phyloP scores from a whole-genome alignment of 2,797 vertebrate genomes.

The Bradypodion pumilum region DNA sequence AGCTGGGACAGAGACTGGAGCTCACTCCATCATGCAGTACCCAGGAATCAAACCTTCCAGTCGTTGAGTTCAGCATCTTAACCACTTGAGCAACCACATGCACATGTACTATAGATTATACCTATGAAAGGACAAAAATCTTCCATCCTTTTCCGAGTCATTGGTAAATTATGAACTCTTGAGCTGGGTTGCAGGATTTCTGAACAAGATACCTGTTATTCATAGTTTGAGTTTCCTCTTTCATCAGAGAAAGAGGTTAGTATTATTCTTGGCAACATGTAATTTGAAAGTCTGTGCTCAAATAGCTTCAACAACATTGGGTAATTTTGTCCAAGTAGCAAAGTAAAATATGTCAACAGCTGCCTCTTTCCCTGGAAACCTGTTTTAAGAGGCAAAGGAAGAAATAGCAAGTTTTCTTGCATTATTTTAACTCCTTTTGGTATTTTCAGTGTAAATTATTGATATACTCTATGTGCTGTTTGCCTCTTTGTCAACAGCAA shows the following conservation, averaged over 20 bases:
- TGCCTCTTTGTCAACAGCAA: neutral
- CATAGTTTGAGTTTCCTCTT: neutral
- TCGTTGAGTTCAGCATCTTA: too few species aligned
- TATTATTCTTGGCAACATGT: neutral
- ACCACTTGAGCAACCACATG: too few species aligned
- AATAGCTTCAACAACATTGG: conserved; percentile 1
- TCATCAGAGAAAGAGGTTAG: neutral
- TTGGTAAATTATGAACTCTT: neutral
- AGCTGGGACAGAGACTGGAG: too few species aligned
- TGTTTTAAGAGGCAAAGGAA: conserved; percentile 12
- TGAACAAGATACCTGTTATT: neutral
- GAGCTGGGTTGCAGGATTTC: neutral
- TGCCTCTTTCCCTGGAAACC: neutral
- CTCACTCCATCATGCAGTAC: too few species aligned
- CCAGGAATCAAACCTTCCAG: too few species aligned
- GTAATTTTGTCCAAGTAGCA: conserved; percentile 2
- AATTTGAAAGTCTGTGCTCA: conserved; percentile 18
- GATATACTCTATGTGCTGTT: neutral
- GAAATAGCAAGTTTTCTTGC: neutral
- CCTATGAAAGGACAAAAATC: neutral
- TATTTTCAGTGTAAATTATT: neutral
- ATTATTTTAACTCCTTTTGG: conserved; percentile 14
- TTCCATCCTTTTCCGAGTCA: neutral
- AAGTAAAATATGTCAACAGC: neutral
- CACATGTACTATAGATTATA: neutral